Evolutionary conservation across 1,140 invertebrate species (phyloP).

Genomic region (honey bee (Apis mellifera)): Amel_HAv3.1 CM009943.2:11255001-11255500

Average conservation of each 20-base stretch:
- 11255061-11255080: neutral
- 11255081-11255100: neutral
- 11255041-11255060: neutral
- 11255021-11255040: too few species aligned
- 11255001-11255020: too few species aligned
- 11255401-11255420: too few species aligned
- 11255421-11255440: too few species aligned
- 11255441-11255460: too few species aligned
- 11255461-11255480: too few species aligned
- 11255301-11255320: neutral
- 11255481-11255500: too few species aligned
- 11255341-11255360: too few species aligned
- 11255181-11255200: neutral
- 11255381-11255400: too few species aligned
- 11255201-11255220: neutral
- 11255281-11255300: neutral
- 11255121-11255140: neutral
- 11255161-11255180: neutral
- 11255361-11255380: too few species aligned
- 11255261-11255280: neutral
- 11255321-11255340: neutral
- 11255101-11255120: constrained; percentile 5
- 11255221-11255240: neutral
- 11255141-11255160: neutral
- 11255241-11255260: neutral